Percentiles rank a stretch among this genome's conserved stretches.
phyloP scores from a whole-genome alignment of 1,140 invertebrate genomes.

The Nautilus pompilius region DNA sequence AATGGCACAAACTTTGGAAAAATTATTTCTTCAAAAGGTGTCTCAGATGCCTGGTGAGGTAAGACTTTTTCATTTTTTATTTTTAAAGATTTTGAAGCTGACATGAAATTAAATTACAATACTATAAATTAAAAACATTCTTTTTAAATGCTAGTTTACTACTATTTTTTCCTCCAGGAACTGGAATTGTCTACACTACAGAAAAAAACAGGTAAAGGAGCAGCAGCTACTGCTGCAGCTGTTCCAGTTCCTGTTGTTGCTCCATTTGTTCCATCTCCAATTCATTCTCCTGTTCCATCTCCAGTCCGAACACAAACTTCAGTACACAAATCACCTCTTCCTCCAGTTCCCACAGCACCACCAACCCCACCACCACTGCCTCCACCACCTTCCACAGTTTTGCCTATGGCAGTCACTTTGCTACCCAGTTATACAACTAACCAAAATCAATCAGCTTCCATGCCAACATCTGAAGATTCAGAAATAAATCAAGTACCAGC shows the following conservation, averaged over 20 bases:
- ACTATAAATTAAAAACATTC: too few relatives aligned
- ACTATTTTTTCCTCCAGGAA: conserved; percentile 22
- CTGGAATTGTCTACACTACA: conserved; percentile 14
- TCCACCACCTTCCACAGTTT: conserved; percentile 44
- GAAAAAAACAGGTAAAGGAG: conserved; percentile 17
- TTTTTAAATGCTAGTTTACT: too few relatives aligned
- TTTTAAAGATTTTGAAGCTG: not conserved
- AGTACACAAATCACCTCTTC: conserved; percentile 7
- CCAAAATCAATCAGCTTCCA: too few relatives aligned
- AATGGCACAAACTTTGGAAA: conserved; percentile 97
- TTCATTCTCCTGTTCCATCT: too few relatives aligned
- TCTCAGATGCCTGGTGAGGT: conserved; percentile 72
- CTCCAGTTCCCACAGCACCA: not conserved
- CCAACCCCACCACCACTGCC: conserved; percentile 13
- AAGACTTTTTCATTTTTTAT: conserved; percentile 11
- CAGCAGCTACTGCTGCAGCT: conserved; percentile 17
- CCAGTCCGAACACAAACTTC: conserved; percentile 56
- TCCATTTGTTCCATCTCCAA: conserved; percentile 9
- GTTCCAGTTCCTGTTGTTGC: conserved; percentile 5
- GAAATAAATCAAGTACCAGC: conserved; percentile 8
- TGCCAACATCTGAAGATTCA: too few relatives aligned
- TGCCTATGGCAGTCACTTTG: too few relatives aligned
- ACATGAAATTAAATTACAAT: too few relatives aligned
- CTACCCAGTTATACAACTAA: too few relatives aligned
- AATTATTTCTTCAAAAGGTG: conserved; percentile 89